Base-by-base conservation (phyloP, 2,888 invertebrate species). In the Zeuzera pyrina region DNA sequence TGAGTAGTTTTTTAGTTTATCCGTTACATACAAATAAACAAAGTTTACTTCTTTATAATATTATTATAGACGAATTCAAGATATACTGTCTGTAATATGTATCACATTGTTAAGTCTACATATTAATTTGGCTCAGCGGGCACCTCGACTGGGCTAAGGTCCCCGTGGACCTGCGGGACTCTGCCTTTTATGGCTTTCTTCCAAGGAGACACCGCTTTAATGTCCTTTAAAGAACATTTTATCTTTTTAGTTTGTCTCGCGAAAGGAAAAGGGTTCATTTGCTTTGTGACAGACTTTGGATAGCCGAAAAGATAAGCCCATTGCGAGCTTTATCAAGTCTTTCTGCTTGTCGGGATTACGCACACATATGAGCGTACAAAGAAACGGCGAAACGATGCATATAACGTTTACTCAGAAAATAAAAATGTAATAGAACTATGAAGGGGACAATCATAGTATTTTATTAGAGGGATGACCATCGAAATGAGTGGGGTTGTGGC, bases 151-250 rank as follows among this genome's bases (percentile, higher is more conserved):
- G 50, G 43, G 40, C 51, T 40, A 43, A 34, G 49, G 62, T 72
- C 77, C 65, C 72, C 29, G 35, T 47, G 65, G 73, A 52, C 47
- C 47, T 43, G 29, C 43, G 48, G 53, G 53, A 49, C 54, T 45
- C 59, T 52, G 67, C 61, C 70, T 71, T 73, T 77, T 76, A 76
- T 55, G 63, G 71, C 63, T 60, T 67, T 61, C 57, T 63, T 65
- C 57, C 63, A 65, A 63, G 63, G 62, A 55, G 60, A 65, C 68
- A 60, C 52, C 62, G 58, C 76, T 74, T 72, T 79, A 79, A 79
- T 78, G 77, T 74, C 63, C 65, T 67, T 66, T 73, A 66, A 71
- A 64, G 68, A 70, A 65, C 70, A 68, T 79, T 81, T 81, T 81
- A 78, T 78, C 77, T 78, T 74, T 68, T 68, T 71, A 73, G 71